Evolutionary conservation across 2,888 invertebrate species (phyloP), one percentile per base, ranked within the genome.

Genomic region (Leucophora obtusa): DNA sequence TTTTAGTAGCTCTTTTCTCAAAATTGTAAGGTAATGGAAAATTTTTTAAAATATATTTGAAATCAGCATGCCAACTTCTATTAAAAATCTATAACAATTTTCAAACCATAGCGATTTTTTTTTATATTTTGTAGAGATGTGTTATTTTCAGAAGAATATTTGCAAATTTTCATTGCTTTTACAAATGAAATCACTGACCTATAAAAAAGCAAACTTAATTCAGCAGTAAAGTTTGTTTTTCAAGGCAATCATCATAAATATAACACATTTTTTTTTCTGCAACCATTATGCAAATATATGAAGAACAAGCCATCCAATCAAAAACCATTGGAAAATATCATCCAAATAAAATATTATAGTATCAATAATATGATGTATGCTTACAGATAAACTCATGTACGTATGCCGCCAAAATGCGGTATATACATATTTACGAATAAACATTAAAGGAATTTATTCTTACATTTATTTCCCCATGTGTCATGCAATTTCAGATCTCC

Each of bases 181-280:
- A 28, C 28, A 63, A 33, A 63, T 63, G 17, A 51, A 63, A 51
- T 50, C 63, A 63, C 51, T 63, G 63, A 63, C 63, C 63, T 63
- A 21, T 18, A 60, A n/a, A 60, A 11, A 14, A 7, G 6, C 28
- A 47, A 33, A 15, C 15, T n/a, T 58, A 15, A 58, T 33, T 47
- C n/a, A 47, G 14, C 43, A 47, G n/a, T 14, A 47, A 47, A n/a
- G n/a, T 47, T 47, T 47, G 4, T n/a, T 7, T n/a, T 51, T 24
- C 17, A 51, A 51, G 47, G 62, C 15, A 15, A 47, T 47, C 1
- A 47, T 7, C 15, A 58, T 24, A 15, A 21, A 60, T 28, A 62
- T 62, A 15, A 10, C 28, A 33, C 17, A 33, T 3, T 15, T 1
- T 60, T 28, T 28, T 28, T 28, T 33, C n/a, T 28, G 8, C 24